A percentile compares a stretch with the other conserved stretches of the same genome.
Conservation (phyloP, 2,888 invertebrate species). For the Matsumyia berberina region DNA sequence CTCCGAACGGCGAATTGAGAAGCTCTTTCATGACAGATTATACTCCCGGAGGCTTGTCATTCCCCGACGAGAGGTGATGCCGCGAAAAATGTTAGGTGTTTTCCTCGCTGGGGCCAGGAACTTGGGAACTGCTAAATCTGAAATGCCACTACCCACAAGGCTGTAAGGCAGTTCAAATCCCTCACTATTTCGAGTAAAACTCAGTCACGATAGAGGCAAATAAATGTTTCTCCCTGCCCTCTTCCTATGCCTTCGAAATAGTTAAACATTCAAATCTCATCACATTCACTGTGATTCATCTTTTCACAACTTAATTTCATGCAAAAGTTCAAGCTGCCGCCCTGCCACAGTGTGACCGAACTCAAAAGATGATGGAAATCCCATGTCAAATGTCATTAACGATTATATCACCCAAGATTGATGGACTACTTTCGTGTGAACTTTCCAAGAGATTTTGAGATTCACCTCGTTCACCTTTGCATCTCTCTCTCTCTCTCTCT, state of each 20-base stretch:
- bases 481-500: neutral
- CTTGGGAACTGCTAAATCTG: no score
- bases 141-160: no score
- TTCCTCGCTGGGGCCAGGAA: no score
- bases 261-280: neutral
- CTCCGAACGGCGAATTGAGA: no score
- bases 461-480: conserved; percentile 15
- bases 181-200: no score
- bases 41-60: no score
- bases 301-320: neutral
- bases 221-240: neutral
- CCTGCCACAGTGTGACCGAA: neutral
- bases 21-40: no score
- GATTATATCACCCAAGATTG: conserved; percentile 12
- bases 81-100: no score
- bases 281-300: neutral
- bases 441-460: conserved; percentile 6
- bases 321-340: neutral
- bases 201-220: no score
- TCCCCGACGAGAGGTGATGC: no score
- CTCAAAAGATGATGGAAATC: neutral
- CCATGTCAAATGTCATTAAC: conserved; percentile 12
- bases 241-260: neutral
- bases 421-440: conserved; percentile 16
- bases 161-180: no score